These are phyloP conservation scores for Hylomyscus alleni DNA, from an alignment of 2,797 vertebrate species.

Conservation along the genomic window DNA sequence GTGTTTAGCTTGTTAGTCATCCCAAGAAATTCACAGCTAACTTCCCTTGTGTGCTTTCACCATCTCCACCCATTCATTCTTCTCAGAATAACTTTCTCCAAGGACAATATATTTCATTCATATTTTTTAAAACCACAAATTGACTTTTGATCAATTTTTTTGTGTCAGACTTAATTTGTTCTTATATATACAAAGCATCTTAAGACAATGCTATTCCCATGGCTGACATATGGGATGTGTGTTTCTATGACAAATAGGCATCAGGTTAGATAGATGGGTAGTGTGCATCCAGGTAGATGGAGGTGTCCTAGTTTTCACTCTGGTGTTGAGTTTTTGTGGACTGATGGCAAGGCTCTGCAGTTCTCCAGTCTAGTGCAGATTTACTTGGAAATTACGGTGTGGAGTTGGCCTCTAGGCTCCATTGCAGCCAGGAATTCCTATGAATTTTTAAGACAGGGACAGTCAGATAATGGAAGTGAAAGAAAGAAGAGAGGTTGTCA, in stretches of 20 bases:
- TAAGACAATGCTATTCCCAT: neutral
- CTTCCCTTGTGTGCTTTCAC: neutral
- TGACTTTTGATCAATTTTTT: neutral
- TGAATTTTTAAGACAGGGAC: slow-evolving; percentile 38
- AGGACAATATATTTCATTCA: neutral
- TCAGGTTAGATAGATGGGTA: neutral
- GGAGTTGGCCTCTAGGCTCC: neutral
- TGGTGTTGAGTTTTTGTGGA: neutral
- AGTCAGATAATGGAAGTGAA: slow-evolving; percentile 47
- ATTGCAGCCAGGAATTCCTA: neutral
- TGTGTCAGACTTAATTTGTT: neutral
- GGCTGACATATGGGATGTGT: neutral
- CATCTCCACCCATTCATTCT: neutral
- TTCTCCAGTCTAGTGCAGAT: neutral
- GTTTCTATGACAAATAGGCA: neutral
- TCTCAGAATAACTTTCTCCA: neutral
- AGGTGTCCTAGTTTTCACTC: neutral
- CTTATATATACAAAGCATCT: neutral
- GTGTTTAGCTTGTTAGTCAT: neutral
- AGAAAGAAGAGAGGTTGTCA: neutral
- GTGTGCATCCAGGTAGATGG: neutral
- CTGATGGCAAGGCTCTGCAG: neutral
- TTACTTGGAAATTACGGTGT: slow-evolving; percentile 51
- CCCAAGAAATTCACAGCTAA: neutral
- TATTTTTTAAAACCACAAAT: neutral